Evolutionary conservation across 92 coral and sea anemone genomes (phyloP), one percentile per base, ranked within the genome.

Genomic region (Pocillopora meandrina): DNA sequence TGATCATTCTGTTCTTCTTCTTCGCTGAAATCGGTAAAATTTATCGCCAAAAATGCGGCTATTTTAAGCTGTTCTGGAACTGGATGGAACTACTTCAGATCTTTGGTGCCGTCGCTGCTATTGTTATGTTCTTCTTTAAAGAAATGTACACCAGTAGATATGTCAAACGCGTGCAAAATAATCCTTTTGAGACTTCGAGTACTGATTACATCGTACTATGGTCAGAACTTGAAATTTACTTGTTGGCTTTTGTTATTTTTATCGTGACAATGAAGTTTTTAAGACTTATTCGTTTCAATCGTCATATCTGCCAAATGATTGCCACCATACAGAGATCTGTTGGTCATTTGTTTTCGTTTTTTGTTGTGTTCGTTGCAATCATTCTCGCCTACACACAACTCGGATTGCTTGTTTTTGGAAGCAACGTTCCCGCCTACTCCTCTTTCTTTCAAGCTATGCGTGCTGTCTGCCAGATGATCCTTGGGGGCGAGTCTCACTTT

Each of bases 401-500:
- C 47, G 98, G 95, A 3, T 75, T 87, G 71, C 95, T 94, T 31
- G 89, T 87, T 23, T 94, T 94, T 21, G 98, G 98, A 16, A 66
- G 92, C 17, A 84, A 74, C 26, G 80, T 92, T 12, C 77, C 93
- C 10, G 84, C 98, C 5, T 94, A 94, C 71, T 94, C 98, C 0
- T 92, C 93, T 17, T 92, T 92, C 74, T 92, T 90, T 81, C 87
- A 92, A 75, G 65, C 95, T 55, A 82, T 94, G 90, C 92, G 98
- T 52, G 74, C 98, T 12, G 90, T 91, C 49, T 77, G 93, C 61
- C 95, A 92, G 78, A 91, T 94, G 98, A 76, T 94, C 34, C 82
- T 94, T 3, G 98, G 98, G 12, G 98, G 98, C 9, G 83, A 88
- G 59, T 92, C 93, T 89, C 87, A 94, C 65, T 92, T 94, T 81